A percentile compares a stretch with the other conserved stretches of the same genome.
These are phyloP conservation scores for Drosophila subsilvestris DNA, from an alignment of 2,888 invertebrate genomes.

Conservation along the genomic window DNA sequence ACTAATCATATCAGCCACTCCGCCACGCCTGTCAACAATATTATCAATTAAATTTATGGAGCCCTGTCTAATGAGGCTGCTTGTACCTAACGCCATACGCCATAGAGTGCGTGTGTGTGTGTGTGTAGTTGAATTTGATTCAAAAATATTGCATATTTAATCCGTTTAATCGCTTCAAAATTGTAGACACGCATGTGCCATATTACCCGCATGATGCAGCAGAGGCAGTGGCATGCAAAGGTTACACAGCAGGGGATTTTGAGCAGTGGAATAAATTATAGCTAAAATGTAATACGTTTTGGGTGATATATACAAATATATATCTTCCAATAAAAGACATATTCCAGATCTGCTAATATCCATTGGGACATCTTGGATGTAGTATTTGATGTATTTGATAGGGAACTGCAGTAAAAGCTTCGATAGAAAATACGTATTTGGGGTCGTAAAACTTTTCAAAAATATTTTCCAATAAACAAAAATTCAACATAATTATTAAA, in stretches of 20 bases:
- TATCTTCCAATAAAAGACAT: too few relatives aligned
- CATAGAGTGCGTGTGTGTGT: neutral
- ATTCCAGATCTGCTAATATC: too few relatives aligned
- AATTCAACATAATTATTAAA: too few relatives aligned
- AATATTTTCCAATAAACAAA: too few relatives aligned
- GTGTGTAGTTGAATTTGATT: constrained; percentile 19
- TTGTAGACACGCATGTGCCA: constrained; percentile 4
- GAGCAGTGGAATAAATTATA: neutral
- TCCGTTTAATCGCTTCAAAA: constrained; percentile 54
- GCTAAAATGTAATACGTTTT: neutral
- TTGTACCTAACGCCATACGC: constrained; percentile 1
- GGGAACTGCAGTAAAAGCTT: too few relatives aligned
- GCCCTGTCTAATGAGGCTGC: constrained; percentile 23
- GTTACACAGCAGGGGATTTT: neutral
- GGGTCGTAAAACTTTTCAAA: too few relatives aligned
- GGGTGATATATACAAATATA: too few relatives aligned
- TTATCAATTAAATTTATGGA: constrained; percentile 75
- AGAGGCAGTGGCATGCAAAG: neutral
- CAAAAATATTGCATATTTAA: constrained; percentile 62
- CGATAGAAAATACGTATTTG: too few relatives aligned
- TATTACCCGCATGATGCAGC: too few relatives aligned
- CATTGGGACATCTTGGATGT: too few relatives aligned
- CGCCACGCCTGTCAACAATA: constrained; percentile 66
- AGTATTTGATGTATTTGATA: too few relatives aligned
- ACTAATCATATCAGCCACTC: constrained; percentile 44